Evolutionary conservation across 2,888 invertebrate genomes (phyloP).

Genomic region (Pandemis corylana): DNA sequence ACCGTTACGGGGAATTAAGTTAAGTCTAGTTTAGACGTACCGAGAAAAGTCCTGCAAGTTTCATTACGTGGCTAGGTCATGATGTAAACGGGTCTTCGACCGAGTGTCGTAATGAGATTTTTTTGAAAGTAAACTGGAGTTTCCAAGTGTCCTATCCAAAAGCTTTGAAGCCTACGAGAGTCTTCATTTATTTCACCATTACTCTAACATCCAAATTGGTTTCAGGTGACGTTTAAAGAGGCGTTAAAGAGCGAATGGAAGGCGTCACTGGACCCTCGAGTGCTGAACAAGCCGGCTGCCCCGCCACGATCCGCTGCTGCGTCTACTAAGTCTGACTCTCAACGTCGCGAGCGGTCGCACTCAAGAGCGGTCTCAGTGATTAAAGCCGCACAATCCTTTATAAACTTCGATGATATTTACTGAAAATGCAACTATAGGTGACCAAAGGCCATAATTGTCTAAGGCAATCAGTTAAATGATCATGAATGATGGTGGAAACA

Average conservation of each 20-base stretch:
- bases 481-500: too few species aligned
- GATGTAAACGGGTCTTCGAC: too few species aligned
- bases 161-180: too few species aligned
- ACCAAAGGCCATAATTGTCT: not conserved
- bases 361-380: conserved; percentile 77
- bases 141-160: too few species aligned
- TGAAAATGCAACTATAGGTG: conserved; percentile 44
- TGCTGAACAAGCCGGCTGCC: conserved; percentile 66
- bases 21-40: too few species aligned
- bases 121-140: too few species aligned
- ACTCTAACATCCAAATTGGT: not conserved
- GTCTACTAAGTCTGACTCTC: conserved; percentile 64
- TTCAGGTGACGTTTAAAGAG: conserved; percentile 70
- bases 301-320: conserved; percentile 73
- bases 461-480: not conserved
- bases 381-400: conserved; percentile 73
- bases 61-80: too few species aligned
- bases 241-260: conserved; percentile 75
- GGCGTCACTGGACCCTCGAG: conserved; percentile 71
- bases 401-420: conserved; percentile 79
- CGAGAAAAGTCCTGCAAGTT: too few species aligned
- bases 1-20: too few species aligned
- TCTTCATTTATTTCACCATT: too few species aligned
- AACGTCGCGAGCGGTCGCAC: conserved; percentile 66
- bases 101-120: too few species aligned